Conservation (phyloP, 1,140 invertebrate genomes). For the Lasioglossum baleicum region DNA sequence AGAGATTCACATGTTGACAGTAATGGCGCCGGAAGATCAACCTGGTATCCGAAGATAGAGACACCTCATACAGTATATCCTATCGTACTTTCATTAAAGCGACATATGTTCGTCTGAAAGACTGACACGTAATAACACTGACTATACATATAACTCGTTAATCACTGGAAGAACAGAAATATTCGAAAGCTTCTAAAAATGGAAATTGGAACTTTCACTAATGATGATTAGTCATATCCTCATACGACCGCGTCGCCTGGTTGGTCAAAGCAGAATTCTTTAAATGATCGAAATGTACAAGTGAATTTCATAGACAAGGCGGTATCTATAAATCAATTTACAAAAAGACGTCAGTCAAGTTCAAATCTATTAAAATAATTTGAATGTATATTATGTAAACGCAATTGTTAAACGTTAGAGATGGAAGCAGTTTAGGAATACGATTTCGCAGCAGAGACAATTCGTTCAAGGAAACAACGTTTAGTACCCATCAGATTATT, state of each 20-base stretch:
- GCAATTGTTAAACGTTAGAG: not conserved
- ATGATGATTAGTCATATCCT: not conserved
- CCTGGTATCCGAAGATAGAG: not conserved
- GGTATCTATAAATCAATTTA: too few relatives aligned
- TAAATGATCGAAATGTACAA: too few relatives aligned
- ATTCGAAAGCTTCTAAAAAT: not conserved
- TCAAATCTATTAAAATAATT: too few relatives aligned
- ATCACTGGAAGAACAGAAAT: slow-evolving; percentile 13
- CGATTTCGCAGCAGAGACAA: too few relatives aligned
- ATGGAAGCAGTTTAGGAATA: not conserved
- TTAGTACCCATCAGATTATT: not conserved
- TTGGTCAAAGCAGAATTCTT: too few relatives aligned
- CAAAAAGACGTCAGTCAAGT: too few relatives aligned
- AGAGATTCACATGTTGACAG: not conserved
- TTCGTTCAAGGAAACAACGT: not conserved
- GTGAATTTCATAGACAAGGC: too few relatives aligned
- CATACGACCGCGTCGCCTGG: not conserved
- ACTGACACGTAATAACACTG: not conserved
- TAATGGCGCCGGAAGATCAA: not conserved
- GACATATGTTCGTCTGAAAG: not conserved
- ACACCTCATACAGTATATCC: not conserved
- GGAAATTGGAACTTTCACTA: not conserved
- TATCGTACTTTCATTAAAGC: not conserved
- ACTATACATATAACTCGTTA: not conserved
- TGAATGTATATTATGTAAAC: too few relatives aligned